Percentiles rank a stretch among this genome's conserved stretches.
Evolutionary conservation across 2,113 vertebrate genomes (phyloP).

Genomic region (Chionomys nivalis): DNA sequence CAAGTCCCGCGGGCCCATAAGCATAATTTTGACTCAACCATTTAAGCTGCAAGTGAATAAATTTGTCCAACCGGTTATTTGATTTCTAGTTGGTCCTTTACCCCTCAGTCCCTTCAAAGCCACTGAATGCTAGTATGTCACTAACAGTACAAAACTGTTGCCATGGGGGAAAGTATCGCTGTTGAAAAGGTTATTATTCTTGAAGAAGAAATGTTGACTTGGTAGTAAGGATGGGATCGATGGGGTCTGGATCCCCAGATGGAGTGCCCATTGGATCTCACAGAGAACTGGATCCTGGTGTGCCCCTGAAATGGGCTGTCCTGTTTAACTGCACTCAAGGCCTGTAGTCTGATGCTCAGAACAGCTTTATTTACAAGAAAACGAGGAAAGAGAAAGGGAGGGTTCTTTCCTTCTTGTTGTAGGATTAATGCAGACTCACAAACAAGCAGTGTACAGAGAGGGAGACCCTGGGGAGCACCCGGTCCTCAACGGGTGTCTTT

Average conservation of each 20-base stretch:
- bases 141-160: background rate
- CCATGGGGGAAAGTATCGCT: background rate
- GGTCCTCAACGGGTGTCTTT: background rate
- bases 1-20: background rate
- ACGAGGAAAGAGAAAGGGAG: background rate
- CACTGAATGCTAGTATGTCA: background rate
- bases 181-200: background rate
- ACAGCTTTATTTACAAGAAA: background rate
- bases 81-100: slow-evolving; percentile 19
- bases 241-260: background rate
- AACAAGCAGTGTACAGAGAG: background rate
- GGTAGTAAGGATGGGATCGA: background rate
- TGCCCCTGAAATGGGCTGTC: background rate
- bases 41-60: background rate
- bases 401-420: background rate
- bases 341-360: background rate
- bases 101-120: background rate
- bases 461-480: background rate
- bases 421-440: background rate
- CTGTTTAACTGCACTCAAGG: background rate
- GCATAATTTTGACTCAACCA: background rate
- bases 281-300: background rate
- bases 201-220: background rate
- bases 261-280: background rate
- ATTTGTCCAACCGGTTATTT: background rate